These are phyloP conservation scores for Thereva nobilitata DNA, from an alignment of 2,888 invertebrate species.

Conservation along the genomic window DNA sequence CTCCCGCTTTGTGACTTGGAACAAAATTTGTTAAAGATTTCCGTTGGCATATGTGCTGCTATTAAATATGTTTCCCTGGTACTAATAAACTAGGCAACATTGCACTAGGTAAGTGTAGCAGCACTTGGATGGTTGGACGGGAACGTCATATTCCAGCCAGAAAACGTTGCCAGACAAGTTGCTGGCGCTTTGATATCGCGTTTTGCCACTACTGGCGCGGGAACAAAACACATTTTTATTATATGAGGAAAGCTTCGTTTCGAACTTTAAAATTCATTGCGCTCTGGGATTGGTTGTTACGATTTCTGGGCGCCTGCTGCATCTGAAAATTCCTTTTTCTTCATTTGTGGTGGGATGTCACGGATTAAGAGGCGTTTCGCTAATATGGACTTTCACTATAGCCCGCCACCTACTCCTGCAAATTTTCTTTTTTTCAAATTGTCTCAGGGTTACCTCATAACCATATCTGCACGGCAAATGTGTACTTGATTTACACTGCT, in stretches of 20 bases:
- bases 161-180: constrained; percentile 21
- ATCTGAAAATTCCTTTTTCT: constrained; percentile 39
- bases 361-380: constrained; percentile 11
- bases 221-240: background rate
- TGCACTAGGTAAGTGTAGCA: constrained; percentile 48
- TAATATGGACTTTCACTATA: too few relatives aligned
- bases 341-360: constrained; percentile 40
- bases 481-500: too few relatives aligned
- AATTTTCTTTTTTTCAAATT: too few relatives aligned
- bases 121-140: constrained; percentile 26
- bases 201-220: background rate
- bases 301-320: constrained; percentile 6
- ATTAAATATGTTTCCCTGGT: constrained; percentile 42
- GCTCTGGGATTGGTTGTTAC: constrained; percentile 1
- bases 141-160: constrained; percentile 18
- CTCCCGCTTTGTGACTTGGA: background rate
- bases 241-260: background rate
- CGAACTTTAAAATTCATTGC: background rate
- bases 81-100: constrained; percentile 51
- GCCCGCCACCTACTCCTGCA: too few relatives aligned
- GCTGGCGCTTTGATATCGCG: too few relatives aligned
- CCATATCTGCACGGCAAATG: too few relatives aligned
- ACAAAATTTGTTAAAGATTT: background rate
- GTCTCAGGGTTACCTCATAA: too few relatives aligned
- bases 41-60: constrained; percentile 14